A percentile compares a stretch with the other conserved stretches of the same genome.
These are phyloP conservation scores for Chlorodrepanis virens DNA, from an alignment of 2,113 vertebrate species.

Conservation along the genomic window DNA sequence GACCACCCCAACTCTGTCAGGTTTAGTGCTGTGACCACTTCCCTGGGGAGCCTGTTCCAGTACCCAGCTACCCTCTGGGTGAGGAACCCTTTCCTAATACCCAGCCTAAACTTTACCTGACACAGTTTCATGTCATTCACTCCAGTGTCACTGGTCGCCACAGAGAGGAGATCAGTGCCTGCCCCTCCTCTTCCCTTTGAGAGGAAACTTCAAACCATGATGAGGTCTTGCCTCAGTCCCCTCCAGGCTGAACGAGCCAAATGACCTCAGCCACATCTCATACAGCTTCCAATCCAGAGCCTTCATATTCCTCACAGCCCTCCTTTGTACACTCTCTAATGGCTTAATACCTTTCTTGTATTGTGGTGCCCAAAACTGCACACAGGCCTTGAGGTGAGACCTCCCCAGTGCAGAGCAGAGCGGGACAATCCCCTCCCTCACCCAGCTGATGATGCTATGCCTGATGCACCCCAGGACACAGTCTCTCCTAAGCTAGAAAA, in stretches of 20 bases:
- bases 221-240: neutral
- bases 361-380: neutral
- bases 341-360: neutral
- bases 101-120: neutral
- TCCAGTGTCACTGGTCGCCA: neutral
- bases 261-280: neutral
- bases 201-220: neutral
- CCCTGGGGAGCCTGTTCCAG: neutral
- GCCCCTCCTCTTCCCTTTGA: neutral
- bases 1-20: neutral
- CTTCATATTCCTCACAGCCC: neutral
- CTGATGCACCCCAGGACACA: neutral
- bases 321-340: neutral
- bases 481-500: neutral
- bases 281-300: neutral
- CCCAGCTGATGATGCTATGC: fast-evolving
- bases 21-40: neutral
- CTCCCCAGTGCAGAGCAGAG: neutral
- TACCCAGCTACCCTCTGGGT: neutral
- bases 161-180: neutral
- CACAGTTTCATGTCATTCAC: neutral
- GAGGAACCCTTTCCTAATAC: neutral
- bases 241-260: neutral
- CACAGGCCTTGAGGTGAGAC: neutral
- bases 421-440: fast-evolving